Evolutionary conservation across 30 jellyfish, hydroid and myxozoan species (phyloP).

Genomic region (Morbakka virulenta): DNA sequence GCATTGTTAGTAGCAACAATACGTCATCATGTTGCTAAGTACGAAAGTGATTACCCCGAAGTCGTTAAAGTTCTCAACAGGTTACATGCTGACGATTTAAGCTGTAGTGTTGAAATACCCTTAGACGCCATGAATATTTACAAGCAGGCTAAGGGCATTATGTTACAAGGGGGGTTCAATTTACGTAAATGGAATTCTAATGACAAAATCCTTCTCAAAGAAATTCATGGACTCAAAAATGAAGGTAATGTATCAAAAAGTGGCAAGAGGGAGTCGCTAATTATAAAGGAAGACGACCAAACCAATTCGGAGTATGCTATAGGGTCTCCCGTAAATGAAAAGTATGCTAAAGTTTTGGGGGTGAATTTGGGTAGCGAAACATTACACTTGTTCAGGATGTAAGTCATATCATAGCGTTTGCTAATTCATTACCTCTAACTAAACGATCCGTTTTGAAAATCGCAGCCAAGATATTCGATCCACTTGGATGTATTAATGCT

Average conservation of each 20-base stretch:
- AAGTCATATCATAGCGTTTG: neutral
- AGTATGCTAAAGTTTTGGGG: slow-evolving; percentile 9
- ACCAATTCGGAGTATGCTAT: slow-evolving; percentile 6
- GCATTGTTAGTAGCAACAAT: slow-evolving; percentile 13
- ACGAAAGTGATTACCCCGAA: neutral
- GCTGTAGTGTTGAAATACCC: neutral
- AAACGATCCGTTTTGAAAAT: slow-evolving; percentile 51
- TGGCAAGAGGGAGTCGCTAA: too few species aligned
- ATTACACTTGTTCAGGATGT: neutral
- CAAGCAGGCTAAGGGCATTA: slow-evolving; percentile 3
- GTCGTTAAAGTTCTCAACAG: slow-evolving; percentile 15
- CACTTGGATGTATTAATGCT: slow-evolving; percentile 50
- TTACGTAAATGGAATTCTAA: slow-evolving; percentile 31
- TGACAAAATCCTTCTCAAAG: neutral
- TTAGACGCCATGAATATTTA: neutral
- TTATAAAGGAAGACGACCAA: slow-evolving; percentile 15
- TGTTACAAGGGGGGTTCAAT: slow-evolving; percentile 47
- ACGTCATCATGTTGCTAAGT: neutral
- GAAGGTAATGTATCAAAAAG: too few species aligned
- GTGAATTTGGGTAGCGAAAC: slow-evolving; percentile 6
- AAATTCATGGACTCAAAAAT: neutral
- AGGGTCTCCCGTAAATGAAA: neutral
- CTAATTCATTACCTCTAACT: slow-evolving; percentile 21
- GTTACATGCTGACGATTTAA: slow-evolving; percentile 25
- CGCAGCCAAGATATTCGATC: slow-evolving; percentile 60